Base-by-base conservation (phyloP, 2,888 invertebrate species). In the Mesochorus sp. region DNA sequence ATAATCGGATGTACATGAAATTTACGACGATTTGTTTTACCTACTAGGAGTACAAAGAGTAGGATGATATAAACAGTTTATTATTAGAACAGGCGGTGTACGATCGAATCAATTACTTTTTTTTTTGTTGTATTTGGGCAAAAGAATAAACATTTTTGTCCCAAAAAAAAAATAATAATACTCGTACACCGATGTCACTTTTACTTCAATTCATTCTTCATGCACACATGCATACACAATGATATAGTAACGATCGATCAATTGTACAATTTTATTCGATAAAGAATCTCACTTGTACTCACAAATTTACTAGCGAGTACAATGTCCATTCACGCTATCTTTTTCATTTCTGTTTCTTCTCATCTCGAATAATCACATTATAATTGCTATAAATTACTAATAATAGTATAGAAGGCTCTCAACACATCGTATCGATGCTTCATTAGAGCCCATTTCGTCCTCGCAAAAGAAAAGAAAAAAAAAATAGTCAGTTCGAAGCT, bases 301-400 rank as follows among this genome's bases (percentile, higher is more conserved):
- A 55, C 17, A 62, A 53, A 37, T 28, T 28, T 28, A 19, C 31
- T 28, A 12, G 14, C 14, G 31, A 31, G 14, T 17, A 55, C 5
- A 55, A 51, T 37, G 8, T 12, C 12, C 53, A 31, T 17, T 14
- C 53, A 5, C 31, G 2, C 80, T 42, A 24, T 66, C 76, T 74
- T 70, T 83, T 75, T 44, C 72, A 80, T 79, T 76, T 78, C 80
- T 79, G 75, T 76, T 80, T 83, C 12, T 12, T n/a, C 37, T 10
- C 37, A 12, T n/a, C n/a, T n/a, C 8, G 37, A 37, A 37, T 87
- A 88, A 89, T 89, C 88, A 90, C 88, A 89, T 87, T 76, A 67
- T 66, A 85, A 85, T 88, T 84, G 77, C 86, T 87, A 89, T 89
- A 89, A 87, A 87, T 88, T 86, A 87, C 86, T 88, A 88, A 76